These are phyloP conservation scores for Mesorhabditis sp. DNA, from an alignment of 2,888 invertebrate species.

Conservation along the genomic window DNA sequence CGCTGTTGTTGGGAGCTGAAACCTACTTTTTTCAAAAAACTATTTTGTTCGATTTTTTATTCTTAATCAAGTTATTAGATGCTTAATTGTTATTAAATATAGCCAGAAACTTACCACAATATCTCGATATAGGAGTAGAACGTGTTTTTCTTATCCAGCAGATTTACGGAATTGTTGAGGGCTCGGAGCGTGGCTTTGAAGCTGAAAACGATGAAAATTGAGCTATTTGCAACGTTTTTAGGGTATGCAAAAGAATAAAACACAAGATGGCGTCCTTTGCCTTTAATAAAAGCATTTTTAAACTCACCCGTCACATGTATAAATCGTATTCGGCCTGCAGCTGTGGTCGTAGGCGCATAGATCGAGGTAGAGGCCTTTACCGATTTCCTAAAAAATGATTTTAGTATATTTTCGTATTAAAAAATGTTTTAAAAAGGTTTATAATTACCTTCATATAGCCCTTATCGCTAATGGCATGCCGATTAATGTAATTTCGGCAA, in stretches of 20 bases:
- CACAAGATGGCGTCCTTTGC: too few relatives aligned
- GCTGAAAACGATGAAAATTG: constrained; percentile 6
- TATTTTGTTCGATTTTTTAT: too few relatives aligned
- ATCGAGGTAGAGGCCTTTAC: constrained; percentile 57
- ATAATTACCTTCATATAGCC: constrained; percentile 41
- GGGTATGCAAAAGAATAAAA: too few relatives aligned
- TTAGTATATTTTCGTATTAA: neutral
- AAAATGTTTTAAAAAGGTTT: neutral
- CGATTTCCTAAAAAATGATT: constrained; percentile 43
- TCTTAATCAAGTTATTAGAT: too few relatives aligned
- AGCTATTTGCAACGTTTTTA: too few relatives aligned
- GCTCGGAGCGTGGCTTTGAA: constrained; percentile 47
- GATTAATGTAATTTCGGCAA: constrained; percentile 56
- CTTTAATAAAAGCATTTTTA: too few relatives aligned
- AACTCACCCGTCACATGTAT: constrained; percentile 45
- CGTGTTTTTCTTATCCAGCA: constrained; percentile 44
- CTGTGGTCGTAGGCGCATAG: constrained; percentile 57
- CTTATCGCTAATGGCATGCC: constrained; percentile 56
- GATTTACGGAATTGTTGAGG: constrained; percentile 41
- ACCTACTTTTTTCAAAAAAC: constrained; percentile 9
- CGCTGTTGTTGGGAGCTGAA: constrained; percentile 39
- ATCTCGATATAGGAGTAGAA: constrained; percentile 57
- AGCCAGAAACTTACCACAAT: constrained; percentile 45
- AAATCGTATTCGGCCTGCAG: constrained; percentile 56
- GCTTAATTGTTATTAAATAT: too few relatives aligned